A percentile compares a stretch with the other conserved stretches of the same genome.
phyloP scores from a whole-genome alignment of 2,888 invertebrate genomes.

The Stenchaetothrips biformis region DNA sequence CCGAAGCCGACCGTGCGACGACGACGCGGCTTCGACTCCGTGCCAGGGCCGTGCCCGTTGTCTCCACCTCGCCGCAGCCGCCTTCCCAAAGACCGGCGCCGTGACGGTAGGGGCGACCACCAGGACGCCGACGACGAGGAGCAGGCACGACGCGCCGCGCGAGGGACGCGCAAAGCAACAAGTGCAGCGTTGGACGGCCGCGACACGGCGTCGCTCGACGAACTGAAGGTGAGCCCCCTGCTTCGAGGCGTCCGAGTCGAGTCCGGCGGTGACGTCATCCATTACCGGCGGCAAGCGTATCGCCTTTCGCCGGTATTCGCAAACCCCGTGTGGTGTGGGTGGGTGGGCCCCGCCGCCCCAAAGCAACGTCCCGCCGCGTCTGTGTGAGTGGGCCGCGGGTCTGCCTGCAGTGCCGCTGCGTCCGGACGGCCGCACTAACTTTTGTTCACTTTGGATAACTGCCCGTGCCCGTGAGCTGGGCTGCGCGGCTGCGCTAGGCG shows the following conservation, averaged over 20 bases:
- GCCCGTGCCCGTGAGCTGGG: not conserved
- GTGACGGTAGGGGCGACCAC: not conserved
- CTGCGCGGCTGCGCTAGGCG: not conserved
- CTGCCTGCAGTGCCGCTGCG: not conserved
- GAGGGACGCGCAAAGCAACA: not conserved
- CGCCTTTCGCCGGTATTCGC: not conserved
- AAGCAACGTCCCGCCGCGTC: not conserved
- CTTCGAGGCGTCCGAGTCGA: not conserved
- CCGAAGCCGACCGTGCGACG: no score
- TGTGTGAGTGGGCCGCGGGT: no score
- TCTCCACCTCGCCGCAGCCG: no score
- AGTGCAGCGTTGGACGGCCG: not conserved
- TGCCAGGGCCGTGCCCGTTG: no score
- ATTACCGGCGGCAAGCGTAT: not conserved
- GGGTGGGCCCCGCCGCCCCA: not conserved
- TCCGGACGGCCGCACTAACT: not conserved
- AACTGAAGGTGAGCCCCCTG: not conserved
- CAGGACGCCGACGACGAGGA: not conserved
- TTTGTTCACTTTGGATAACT: not conserved
- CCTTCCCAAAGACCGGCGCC: no score
- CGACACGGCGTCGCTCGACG: not conserved
- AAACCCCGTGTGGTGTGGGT: not conserved
- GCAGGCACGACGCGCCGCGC: not conserved
- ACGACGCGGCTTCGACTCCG: no score
- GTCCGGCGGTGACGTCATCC: not conserved